Base-by-base conservation (phyloP, 1,140 invertebrate species). In the Dreissena polymorpha region DNA sequence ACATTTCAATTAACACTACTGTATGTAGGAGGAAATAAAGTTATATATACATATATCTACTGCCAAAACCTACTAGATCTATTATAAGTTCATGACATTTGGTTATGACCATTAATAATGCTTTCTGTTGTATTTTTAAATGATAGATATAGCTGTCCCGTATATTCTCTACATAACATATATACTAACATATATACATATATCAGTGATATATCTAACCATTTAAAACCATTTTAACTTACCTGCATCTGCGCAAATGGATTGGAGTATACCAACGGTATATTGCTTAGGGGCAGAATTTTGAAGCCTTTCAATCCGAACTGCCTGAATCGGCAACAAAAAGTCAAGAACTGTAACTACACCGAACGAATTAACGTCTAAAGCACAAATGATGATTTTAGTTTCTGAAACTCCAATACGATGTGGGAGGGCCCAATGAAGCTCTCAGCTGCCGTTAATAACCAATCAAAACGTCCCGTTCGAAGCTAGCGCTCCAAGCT, bases 231-330 rank as follows among this genome's bases (percentile, higher is more conserved):
- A 25, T 23, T 27, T 39, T 39, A 5, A 83, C 81, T 60, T 39
- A 83, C 81, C 81, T 83, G 81, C 81, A 83, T 83, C 64, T 83
- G 81, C 25, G 81, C 81, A 83, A 83, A 83, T 53, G 81, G 81
- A 71, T 83, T 83, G 55, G 76, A 72, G 81, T 83, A 83, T 25
- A 83, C 81, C 68, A 83, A 60, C 72, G 81, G 81, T 60, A 83
- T 83, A 64, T 67, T 83, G 64, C 53, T 83, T 65, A 83, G 50
- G 72, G 81, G 81, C 65, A 83, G 72, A 83, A 83, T 83, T 83
- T 83, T 83, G 81, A 83, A 60, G 60, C 72, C 53, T 83, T 70
- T 29, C 16, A 65, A 64, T 82, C 73, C 65, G 67, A 67, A 71
- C 79, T 74, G 70, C 70, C 79, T 68, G 60, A 82, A 82, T 73